Base-by-base conservation (phyloP, 2,113 vertebrate genomes). In the Petrocephalus microphthalmus region DNA sequence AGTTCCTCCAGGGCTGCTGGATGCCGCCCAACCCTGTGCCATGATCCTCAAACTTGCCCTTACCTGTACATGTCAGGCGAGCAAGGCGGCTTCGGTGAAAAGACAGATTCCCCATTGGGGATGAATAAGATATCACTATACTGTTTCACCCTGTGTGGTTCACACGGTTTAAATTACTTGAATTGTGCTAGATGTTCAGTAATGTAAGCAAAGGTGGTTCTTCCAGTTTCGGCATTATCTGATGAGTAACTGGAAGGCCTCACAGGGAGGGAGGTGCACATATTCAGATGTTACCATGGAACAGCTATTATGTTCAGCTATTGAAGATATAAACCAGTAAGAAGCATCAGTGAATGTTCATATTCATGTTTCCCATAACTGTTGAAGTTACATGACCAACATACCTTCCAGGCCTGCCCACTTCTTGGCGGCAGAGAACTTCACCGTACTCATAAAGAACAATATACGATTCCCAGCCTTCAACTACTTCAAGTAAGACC, bases 381-480 rank as follows among this genome's bases (percentile, higher is more conserved):
- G 71, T 78, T 78, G 71, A 78, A 78, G 33, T 78, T 15, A 78
- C 5, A 5, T 78, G 71, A 42, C 33, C 33, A 78, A 15, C 33
- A 78, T 78, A 83, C 90, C 87, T 90, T 92, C 60, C 90, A 97
- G 97, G 52, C 97, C 96, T 33, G 95, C 92, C 1, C 88, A 97
- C 92, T 89, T 97, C 89, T 93, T 89, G 25, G 94, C 94, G 13
- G 96, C 96, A 0, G 95, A 97, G 92, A 95, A 97, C 92, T 97
- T 97, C 92, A 97, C 97, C 0, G 95, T 97, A 54, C 93, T 97
- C 87, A 96, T 97, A 89, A 97, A 97, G 90, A 97, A 96, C 90
- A 97, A 96, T 49, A 93, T 97, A 47, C 87, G 95, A 2, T 98
- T 97, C 88, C 96, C 96, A 0, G 94, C 94, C n/a, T 97, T 97